Base-by-base conservation (phyloP, 2,797 vertebrate genomes). In the Neomorphus geoffroyi region DNA sequence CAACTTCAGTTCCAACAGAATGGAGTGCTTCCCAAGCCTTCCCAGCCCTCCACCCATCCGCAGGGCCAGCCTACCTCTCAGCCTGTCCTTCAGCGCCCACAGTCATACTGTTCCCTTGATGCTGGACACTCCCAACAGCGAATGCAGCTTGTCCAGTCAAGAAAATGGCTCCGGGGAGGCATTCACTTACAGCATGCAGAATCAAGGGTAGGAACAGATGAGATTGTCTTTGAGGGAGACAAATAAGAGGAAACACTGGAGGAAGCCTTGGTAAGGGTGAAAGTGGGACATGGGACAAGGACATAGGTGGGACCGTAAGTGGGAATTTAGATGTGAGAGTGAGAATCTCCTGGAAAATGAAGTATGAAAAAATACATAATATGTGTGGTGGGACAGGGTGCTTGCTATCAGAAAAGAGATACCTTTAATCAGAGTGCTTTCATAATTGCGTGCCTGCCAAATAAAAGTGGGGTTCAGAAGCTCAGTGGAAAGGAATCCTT, bases 41-140 rank as follows among this genome's bases (percentile, higher is more conserved):
- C 97, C 97, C 88, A 99, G 99, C 91, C 99, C 99, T 18, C 99
- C 99, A 10, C 99, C 99, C 4, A 93, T 99, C 66, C 98, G 94
- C 4, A 98, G 99, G 60, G 98, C 98, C 90, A 98, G 97, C 82
- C 97, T 99, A 23, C 98, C 98, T 19, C 97, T 98, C 86, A 75
- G 97, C 13, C 72, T 98, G 5, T 50, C 97, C 37, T 98, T 98
- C 86, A 96, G 92, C 83, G 79, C 97, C 1, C 50, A 86, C 30
- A 96, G 92, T 32, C 98, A 96, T 15, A 75, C 97, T 61, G 67
- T 97, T 94, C 96, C 98, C 67, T 73, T 98, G 74, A 32, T 98
- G 90, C 77, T 98, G 93, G 98, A 98, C 27, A 35, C 96, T 8
- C 90, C 98, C 13, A 97, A 97, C 91, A 95, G 93, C 7, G 94